These are phyloP conservation scores for Palythoa grandis DNA, from an alignment of 92 coral and sea anemone genomes.

Conservation along the genomic window DNA sequence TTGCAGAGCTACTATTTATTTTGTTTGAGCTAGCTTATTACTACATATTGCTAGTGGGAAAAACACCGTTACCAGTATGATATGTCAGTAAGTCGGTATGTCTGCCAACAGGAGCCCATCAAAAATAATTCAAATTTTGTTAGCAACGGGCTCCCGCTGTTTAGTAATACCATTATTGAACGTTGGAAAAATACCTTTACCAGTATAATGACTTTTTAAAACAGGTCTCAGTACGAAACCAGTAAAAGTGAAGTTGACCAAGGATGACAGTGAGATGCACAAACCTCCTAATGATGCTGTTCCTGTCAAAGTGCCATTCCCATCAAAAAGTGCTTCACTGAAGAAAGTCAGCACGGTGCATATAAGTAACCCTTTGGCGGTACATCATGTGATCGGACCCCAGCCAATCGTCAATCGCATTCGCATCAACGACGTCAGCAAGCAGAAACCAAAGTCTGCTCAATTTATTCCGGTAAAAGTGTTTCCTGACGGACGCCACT, in stretches of 20 bases:
- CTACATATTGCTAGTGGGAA: too few species aligned
- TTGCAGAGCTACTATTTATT: too few species aligned
- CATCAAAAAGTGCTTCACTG: not conserved
- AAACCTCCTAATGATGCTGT: not conserved
- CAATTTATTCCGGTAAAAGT: not conserved
- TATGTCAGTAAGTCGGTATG: too few species aligned
- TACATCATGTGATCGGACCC: constrained; percentile 6
- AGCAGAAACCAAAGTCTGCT: constrained; percentile 16
- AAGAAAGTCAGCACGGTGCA: not conserved
- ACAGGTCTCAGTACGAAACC: constrained; percentile 37
- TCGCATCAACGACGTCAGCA: not conserved
- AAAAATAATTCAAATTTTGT: too few species aligned
- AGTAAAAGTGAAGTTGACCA: constrained; percentile 10
- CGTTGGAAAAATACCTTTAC: not conserved
- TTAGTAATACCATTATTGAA: not conserved
- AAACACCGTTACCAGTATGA: too few species aligned
- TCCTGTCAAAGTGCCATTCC: not conserved
- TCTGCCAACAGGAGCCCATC: too few species aligned
- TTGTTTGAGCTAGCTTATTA: too few species aligned
- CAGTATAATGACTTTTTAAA: not conserved
- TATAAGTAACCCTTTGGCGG: not conserved
- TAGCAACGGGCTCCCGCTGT: not conserved
- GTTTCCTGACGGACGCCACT: constrained; percentile 5
- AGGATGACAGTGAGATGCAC: constrained; percentile 11
- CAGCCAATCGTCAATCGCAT: not conserved